Conservation (phyloP, 92 coral and sea anemone genomes). For the Siderastrea radians region DNA sequence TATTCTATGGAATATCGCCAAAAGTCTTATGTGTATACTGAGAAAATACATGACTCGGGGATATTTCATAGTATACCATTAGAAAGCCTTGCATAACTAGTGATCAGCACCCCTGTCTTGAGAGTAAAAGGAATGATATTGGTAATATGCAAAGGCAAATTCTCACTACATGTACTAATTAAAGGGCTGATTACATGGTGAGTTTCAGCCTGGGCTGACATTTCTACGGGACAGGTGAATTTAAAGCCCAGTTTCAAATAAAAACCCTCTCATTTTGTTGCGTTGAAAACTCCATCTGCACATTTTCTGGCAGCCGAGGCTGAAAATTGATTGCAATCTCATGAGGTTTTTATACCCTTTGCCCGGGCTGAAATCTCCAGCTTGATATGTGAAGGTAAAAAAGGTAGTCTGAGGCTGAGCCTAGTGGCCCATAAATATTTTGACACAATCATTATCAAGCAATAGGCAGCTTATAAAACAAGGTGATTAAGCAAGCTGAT, state of each 20-base stretch:
- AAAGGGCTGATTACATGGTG: conserved; percentile 49
- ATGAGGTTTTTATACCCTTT: conserved; percentile 40
- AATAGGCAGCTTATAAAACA: conserved; percentile 31
- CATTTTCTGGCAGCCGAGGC: conserved; percentile 47
- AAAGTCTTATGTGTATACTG: conserved; percentile 42
- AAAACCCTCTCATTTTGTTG: neutral
- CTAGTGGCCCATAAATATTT: conserved; percentile 33
- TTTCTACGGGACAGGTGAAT: no score
- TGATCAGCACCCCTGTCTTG: conserved; percentile 41
- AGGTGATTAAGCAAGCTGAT: conserved; percentile 43
- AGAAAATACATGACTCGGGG: conserved; percentile 41
- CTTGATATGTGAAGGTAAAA: conserved; percentile 40
- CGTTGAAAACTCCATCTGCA: conserved; percentile 7
- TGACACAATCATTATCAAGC: conserved; percentile 36
- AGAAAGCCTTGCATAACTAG: neutral
- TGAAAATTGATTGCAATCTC: conserved; percentile 37
- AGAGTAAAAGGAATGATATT: conserved; percentile 40
- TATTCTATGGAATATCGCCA: conserved; percentile 35
- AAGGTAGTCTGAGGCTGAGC: conserved; percentile 22
- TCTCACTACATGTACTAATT: conserved; percentile 41
- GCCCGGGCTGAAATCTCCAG: conserved; percentile 35
- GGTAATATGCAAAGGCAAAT: conserved; percentile 43
- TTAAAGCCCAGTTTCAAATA: conserved; percentile 1
- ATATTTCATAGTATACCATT: neutral
- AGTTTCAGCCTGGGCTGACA: conserved; percentile 20